Conservation (phyloP, 2,888 invertebrate species). For the Standfussiana lucernea region DNA sequence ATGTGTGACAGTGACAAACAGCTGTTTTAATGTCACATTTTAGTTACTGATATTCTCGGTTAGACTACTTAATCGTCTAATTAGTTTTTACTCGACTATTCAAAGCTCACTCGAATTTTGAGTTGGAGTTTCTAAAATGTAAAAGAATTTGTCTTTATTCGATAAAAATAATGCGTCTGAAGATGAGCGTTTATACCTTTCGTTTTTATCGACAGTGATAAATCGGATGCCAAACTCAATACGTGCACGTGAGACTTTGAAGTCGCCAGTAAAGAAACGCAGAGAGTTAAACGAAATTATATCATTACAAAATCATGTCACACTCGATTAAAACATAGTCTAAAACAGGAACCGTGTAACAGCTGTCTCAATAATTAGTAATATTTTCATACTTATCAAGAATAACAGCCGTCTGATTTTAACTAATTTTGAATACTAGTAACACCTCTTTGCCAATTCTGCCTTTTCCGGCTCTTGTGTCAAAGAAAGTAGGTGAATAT, state of each 20-base stretch:
- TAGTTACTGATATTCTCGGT: slow-evolving; percentile 37
- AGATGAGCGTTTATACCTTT: background rate
- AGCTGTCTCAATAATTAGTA: background rate
- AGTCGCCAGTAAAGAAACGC: background rate
- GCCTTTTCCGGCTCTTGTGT: slow-evolving; percentile 89
- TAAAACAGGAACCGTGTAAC: background rate
- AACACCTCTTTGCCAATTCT: slow-evolving; percentile 68
- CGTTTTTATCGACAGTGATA: background rate
- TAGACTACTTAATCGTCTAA: rapidly evolving
- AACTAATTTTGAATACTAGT: slow-evolving; percentile 63
- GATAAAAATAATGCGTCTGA: background rate
- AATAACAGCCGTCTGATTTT: slow-evolving; percentile 20
- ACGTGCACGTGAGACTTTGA: background rate
- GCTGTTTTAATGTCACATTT: background rate
- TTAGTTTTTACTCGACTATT: background rate
- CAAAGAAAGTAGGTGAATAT: slow-evolving; percentile 88
- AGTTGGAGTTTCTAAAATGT: background rate
- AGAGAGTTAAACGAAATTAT: background rate
- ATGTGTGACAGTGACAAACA: slow-evolving; percentile 1
- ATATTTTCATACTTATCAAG: slow-evolving; percentile 11
- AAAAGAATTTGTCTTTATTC: background rate
- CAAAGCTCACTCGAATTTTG: background rate
- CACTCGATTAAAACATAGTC: background rate
- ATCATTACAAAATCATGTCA: background rate
- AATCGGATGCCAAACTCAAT: background rate